Percentiles rank a stretch among this genome's conserved stretches.
These are phyloP conservation scores for Plestiodon gilberti DNA, from an alignment of 2,113 vertebrate genomes.

Conservation along the genomic window DNA sequence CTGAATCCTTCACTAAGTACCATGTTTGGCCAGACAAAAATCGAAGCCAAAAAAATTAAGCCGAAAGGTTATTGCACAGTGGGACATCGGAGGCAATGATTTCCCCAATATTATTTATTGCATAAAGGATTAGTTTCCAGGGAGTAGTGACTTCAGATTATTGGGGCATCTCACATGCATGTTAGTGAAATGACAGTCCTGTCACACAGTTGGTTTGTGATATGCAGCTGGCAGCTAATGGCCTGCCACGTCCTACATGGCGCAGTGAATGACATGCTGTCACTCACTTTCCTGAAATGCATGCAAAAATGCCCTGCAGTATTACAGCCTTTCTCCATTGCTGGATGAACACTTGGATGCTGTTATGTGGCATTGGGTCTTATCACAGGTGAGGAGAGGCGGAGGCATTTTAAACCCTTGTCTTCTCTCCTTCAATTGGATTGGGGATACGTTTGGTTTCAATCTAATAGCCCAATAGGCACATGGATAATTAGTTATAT, in stretches of 20 bases:
- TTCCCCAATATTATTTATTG: neutral
- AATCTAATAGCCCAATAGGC: neutral
- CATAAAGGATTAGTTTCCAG: neutral
- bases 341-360: slow-evolving; percentile 19
- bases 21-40: neutral
- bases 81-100: neutral
- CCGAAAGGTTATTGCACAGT: neutral
- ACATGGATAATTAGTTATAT: neutral
- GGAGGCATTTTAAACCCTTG: neutral
- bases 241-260: neutral
- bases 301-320: neutral
- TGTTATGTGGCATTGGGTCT: neutral
- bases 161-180: neutral
- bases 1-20: neutral
- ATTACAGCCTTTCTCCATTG: slow-evolving; percentile 15
- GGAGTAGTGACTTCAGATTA: neutral
- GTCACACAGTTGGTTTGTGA: slow-evolving; percentile 25
- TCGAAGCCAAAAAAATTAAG: neutral
- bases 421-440: neutral
- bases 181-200: neutral
- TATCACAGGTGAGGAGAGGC: neutral
- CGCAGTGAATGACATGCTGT: slow-evolving; percentile 5
- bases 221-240: slow-evolving; percentile 4
- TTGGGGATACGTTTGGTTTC: neutral
- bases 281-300: neutral